Conservation (phyloP, 2,797 vertebrate genomes). For the Notoglanidium macrostoma region DNA sequence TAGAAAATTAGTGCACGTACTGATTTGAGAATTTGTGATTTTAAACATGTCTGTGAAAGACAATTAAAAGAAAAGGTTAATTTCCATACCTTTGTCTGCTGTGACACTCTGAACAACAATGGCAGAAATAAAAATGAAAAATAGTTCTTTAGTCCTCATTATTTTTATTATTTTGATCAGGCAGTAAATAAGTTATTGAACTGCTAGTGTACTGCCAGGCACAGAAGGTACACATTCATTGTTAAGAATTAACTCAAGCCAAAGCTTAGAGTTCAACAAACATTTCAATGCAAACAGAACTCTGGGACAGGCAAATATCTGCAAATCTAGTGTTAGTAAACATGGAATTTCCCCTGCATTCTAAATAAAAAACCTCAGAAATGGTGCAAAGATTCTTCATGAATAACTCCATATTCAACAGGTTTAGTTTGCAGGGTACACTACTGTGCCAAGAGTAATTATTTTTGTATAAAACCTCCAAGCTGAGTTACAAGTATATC, state of each 20-base stretch:
- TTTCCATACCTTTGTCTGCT: constrained; percentile 44
- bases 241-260: constrained; percentile 50
- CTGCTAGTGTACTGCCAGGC: background rate
- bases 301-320: constrained; percentile 11
- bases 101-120: constrained; percentile 26
- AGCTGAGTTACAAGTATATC: background rate
- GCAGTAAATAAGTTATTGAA: background rate
- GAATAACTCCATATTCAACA: background rate
- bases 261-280: constrained; percentile 36
- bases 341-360: background rate
- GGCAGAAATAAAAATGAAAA: constrained; percentile 30
- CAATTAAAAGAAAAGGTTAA: background rate
- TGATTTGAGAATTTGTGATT: background rate
- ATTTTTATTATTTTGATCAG: background rate
- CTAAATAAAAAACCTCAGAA: background rate
- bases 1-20: background rate
- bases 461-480: too few relatives aligned
- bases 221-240: background rate
- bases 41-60: background rate
- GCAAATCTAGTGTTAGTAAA: background rate
- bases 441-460: background rate
- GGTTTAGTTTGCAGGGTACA: background rate
- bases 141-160: constrained; percentile 31
- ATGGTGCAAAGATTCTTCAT: background rate
- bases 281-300: constrained; percentile 41